Conservation (phyloP, 2,113 vertebrate species). For the Cryptotis parvus region DNA sequence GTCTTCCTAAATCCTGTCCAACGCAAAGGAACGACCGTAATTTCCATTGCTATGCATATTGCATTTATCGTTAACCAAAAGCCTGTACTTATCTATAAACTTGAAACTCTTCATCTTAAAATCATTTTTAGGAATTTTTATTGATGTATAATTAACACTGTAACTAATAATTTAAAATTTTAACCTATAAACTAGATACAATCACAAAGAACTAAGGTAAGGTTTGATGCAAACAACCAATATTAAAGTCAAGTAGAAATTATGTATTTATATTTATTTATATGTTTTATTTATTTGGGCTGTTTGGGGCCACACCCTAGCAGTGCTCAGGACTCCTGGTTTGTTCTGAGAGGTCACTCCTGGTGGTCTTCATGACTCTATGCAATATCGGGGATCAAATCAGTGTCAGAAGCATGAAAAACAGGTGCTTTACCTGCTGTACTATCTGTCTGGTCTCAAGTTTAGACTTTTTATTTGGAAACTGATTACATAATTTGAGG, state of each 20-base stretch:
- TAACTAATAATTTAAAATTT: no score
- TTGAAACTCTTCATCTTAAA: not conserved
- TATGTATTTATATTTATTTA: no score
- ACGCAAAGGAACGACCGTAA: no score
- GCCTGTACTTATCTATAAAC: not conserved
- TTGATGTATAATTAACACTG: not conserved
- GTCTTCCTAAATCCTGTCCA: not conserved
- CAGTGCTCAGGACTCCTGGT: no score
- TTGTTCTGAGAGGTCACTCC: no score
- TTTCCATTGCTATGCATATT: not conserved
- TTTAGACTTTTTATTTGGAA: not conserved
- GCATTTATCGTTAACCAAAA: not conserved
- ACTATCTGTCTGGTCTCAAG: no score
- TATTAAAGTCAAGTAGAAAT: not conserved
- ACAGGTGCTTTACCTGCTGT: no score
- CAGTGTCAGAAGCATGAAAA: no score
- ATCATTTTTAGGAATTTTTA: not conserved
- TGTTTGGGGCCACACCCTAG: no score
- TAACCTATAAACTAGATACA: not conserved
- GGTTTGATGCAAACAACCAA: not conserved
- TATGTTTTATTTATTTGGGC: no score
- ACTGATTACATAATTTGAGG: not conserved
- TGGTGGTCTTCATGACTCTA: no score
- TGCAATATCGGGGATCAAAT: no score
- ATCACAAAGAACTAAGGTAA: not conserved